Evolutionary conservation across 2,888 invertebrate genomes (phyloP).

Genomic region (Anoplius nigerrimus): DNA sequence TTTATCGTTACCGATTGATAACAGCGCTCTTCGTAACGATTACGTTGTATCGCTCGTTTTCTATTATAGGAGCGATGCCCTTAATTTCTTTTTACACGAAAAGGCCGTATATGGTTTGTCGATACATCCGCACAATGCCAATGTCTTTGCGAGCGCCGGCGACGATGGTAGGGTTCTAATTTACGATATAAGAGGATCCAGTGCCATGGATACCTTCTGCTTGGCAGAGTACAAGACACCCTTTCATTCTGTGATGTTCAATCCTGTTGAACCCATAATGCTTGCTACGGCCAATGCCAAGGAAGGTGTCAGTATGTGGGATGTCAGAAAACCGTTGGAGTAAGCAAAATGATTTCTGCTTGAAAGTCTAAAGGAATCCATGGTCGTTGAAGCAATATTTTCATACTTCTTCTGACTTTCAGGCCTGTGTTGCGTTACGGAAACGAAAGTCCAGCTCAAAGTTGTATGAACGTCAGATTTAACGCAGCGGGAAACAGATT

Average conservation of each 20-base stretch:
- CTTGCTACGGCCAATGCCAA: slow-evolving; percentile 93
- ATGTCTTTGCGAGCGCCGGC: slow-evolving; percentile 91
- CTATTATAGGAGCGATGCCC: slow-evolving; percentile 77
- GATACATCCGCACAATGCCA: slow-evolving; percentile 89
- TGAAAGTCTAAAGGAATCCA: not conserved
- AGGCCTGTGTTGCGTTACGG: slow-evolving; percentile 85
- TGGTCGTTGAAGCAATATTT: not conserved
- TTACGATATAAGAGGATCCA: slow-evolving; percentile 85
- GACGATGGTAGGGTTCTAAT: slow-evolving; percentile 93
- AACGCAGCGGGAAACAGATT: slow-evolving; percentile 86
- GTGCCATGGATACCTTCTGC: slow-evolving; percentile 79
- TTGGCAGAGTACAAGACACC: slow-evolving; percentile 84
- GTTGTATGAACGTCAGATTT: slow-evolving; percentile 95
- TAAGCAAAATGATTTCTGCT: slow-evolving; percentile 75
- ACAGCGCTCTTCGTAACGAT: not conserved
- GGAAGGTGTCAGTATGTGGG: slow-evolving; percentile 93
- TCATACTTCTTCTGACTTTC: not conserved
- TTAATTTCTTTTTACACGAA: slow-evolving; percentile 88
- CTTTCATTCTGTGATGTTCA: slow-evolving; percentile 97
- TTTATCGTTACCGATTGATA: slow-evolving; percentile 33
- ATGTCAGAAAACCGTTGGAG: slow-evolving; percentile 88
- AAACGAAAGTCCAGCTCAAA: slow-evolving; percentile 79
- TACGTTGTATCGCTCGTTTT: slow-evolving; percentile 9
- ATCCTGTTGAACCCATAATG: slow-evolving; percentile 87
- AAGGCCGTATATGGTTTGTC: slow-evolving; percentile 94